Evolutionary conservation across 1,140 invertebrate genomes (phyloP).

Genomic region (Bombus difficillimus): DNA sequence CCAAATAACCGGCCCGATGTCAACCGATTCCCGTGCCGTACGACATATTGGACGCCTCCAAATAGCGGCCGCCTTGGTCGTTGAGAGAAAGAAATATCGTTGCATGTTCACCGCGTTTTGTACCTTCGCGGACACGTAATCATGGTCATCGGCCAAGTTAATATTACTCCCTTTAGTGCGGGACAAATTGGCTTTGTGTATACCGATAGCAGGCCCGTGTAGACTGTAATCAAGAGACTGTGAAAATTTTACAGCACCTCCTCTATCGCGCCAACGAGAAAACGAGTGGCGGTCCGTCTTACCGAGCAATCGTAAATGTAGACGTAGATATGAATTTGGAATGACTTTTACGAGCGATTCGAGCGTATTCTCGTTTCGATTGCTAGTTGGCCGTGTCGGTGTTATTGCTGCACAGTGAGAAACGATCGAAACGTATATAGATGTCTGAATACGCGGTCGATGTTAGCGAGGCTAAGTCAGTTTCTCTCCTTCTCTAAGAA

Average conservation of each 20-base stretch:
- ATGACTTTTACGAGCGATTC: constrained; percentile 31
- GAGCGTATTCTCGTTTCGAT: not conserved
- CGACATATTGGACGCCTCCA: constrained; percentile 63
- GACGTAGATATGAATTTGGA: constrained; percentile 21
- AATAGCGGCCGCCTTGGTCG: constrained; percentile 60
- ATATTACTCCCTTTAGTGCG: constrained; percentile 34
- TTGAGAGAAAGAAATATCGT: constrained; percentile 68
- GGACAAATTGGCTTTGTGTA: constrained; percentile 29
- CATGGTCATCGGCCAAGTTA: constrained; percentile 33
- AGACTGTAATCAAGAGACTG: constrained; percentile 32
- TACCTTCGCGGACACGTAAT: constrained; percentile 31
- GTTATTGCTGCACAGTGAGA: not conserved
- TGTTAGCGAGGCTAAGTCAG: not conserved
- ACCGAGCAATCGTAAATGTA: constrained; percentile 5
- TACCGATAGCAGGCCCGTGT: not conserved
- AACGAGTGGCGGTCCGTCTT: constrained; percentile 3
- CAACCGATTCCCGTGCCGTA: constrained; percentile 63
- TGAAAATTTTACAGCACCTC: constrained; percentile 49
- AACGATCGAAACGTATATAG: not conserved
- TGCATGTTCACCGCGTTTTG: constrained; percentile 36
- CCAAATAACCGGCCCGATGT: constrained; percentile 68
- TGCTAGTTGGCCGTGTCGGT: not conserved
- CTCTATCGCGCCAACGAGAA: not conserved
- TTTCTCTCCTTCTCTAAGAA: not conserved
- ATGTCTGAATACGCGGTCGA: not conserved